These are phyloP conservation scores for Urocolius indicus DNA, from an alignment of 2,113 vertebrate genomes.

Conservation along the genomic window DNA sequence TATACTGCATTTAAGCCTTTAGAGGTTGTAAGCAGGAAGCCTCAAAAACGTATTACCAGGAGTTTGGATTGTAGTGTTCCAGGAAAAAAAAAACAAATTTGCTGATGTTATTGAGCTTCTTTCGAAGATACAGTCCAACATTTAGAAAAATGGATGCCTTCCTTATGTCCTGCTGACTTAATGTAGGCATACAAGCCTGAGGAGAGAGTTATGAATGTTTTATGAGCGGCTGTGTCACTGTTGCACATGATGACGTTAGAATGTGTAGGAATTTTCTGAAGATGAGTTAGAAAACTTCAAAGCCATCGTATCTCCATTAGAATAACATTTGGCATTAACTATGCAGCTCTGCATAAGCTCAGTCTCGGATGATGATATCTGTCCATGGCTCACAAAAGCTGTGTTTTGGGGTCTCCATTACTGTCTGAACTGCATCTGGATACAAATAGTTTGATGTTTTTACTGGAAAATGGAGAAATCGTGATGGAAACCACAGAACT, in stretches of 20 bases:
- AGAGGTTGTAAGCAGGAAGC: not conserved
- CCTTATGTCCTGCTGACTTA: not conserved
- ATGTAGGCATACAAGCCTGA: not conserved
- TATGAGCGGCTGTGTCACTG: not conserved
- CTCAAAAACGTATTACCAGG: not conserved
- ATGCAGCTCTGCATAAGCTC: not conserved
- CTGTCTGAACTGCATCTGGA: conserved; percentile 20
- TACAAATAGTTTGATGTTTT: conserved; percentile 32
- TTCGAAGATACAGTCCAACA: not conserved
- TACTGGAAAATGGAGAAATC: conserved; percentile 16
- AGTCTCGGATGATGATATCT: not conserved
- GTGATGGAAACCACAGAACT: conserved; percentile 17
- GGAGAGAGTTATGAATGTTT: not conserved
- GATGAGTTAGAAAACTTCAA: conserved; percentile 1
- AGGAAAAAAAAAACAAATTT: not conserved
- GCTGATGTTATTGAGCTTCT: not conserved
- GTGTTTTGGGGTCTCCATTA: conserved; percentile 35
- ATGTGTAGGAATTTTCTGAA: not conserved
- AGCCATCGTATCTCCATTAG: not conserved
- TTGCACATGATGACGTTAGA: not conserved
- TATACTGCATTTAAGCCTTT: not conserved
- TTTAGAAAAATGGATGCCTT: not conserved
- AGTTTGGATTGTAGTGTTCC: not conserved
- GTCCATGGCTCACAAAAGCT: conserved; percentile 26
- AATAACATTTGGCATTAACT: conserved; percentile 33